Conservation (phyloP, 2,797 vertebrate genomes). For the Silurus lanzhouensis region DNA sequence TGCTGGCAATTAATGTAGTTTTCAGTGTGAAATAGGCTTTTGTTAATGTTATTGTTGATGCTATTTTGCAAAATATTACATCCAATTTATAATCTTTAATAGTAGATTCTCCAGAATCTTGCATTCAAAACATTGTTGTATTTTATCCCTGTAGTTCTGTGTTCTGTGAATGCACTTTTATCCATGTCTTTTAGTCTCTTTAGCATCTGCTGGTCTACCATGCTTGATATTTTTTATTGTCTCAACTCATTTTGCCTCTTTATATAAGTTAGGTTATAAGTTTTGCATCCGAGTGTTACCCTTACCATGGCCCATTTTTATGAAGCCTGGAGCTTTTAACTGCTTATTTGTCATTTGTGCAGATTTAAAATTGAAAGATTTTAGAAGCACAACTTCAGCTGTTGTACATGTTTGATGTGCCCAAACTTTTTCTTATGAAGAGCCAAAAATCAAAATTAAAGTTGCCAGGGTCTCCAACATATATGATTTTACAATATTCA, state of each 20-base stretch:
- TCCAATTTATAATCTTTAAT: neutral
- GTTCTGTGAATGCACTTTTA: neutral
- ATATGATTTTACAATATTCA: no score
- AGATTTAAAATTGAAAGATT: conserved; percentile 54
- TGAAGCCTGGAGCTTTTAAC: conserved; percentile 57
- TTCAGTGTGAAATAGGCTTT: neutral
- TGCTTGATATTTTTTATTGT: neutral
- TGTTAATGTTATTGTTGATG: neutral
- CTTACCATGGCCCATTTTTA: conserved; percentile 51
- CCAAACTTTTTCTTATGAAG: no score
- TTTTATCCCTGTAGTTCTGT: neutral
- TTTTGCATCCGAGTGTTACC: neutral
- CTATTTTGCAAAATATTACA: neutral
- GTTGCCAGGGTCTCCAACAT: no score
- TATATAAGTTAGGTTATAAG: neutral
- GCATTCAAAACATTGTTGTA: neutral
- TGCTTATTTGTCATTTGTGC: conserved; percentile 61
- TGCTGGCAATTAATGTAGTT: neutral
- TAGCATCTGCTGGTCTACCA: neutral
- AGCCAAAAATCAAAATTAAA: no score
- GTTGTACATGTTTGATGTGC: conserved; percentile 9
- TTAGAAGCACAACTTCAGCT: conserved; percentile 45
- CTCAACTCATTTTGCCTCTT: neutral
- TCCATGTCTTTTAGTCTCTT: neutral
- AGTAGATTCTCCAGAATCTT: neutral